Base-by-base conservation (phyloP, 2,113 vertebrate genomes). In the Pluvianellus socialis region DNA sequence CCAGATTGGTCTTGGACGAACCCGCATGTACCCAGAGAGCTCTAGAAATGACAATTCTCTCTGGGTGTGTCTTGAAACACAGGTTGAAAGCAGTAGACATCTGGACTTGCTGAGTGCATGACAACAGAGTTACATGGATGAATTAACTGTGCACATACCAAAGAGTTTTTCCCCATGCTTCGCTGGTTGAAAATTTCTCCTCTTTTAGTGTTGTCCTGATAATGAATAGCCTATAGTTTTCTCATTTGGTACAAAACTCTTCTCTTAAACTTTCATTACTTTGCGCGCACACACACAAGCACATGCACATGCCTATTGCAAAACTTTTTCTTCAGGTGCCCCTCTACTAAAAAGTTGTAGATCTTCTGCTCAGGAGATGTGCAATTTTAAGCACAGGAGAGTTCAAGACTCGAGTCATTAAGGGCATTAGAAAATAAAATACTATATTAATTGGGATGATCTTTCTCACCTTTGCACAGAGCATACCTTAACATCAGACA, bases 161-260 rank as follows among this genome's bases (percentile, higher is more conserved):
- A 58, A 61, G 45, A 17, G 3, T 16, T 52, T 20, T 75, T 86
- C 20, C 21, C 4, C 13, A 32, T 7, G 12, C 8, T 88, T 62
- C 8, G 14, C 14, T 11, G 0, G 0, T 1, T 1, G 1, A 82
- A 33, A 44, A 76, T 13, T 75, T 15, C 2, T 19, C 24, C 22
- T 9, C 21, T 42, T 70, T 66, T 45, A 73, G 18, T 44, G 13
- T 10, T 88, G 18, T 28, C 33, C 49, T 61, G 30, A 18, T 22
- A 65, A 42, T 42, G 7, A 74, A 75, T n/a, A 44, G 45, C 4
- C 3, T 30, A 1, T 30, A 38, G 6, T 35, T 3, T 26, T 92
- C 17, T 49, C 45, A 1, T 63, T 62, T 59, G n/a, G 8, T 62
- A 47, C 12, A 85, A 90, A 91, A 38, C 18, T 71, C 27, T 66